These are phyloP conservation scores for Aphelinus atriplicis DNA, from an alignment of 1,140 invertebrate genomes.

Conservation along the genomic window DNA sequence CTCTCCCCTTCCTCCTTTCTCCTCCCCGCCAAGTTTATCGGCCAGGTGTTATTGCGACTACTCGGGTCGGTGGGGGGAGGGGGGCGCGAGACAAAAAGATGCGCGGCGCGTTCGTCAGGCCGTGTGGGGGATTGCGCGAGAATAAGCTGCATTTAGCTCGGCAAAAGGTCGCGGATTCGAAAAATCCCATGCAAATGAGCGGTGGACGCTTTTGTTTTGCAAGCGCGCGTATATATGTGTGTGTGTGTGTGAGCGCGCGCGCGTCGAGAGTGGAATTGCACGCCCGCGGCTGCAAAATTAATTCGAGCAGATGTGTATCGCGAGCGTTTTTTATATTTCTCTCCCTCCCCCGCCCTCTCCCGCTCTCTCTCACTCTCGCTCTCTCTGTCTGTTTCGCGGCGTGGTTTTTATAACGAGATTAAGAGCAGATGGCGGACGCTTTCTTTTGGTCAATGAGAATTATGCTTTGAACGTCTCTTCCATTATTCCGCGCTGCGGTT, in stretches of 20 bases:
- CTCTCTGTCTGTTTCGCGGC: neutral
- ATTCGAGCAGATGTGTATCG: slow-evolving; percentile 32
- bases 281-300: slow-evolving; percentile 16
- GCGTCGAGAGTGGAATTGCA: slow-evolving; percentile 7
- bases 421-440: slow-evolving; percentile 27
- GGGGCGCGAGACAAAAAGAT: slow-evolving; percentile 33
- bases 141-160: slow-evolving; percentile 15
- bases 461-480: slow-evolving; percentile 17
- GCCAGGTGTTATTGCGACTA: slow-evolving; percentile 34
- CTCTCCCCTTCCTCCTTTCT: neutral
- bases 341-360: neutral
- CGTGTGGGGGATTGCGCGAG: neutral
- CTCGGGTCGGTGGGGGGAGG: neutral
- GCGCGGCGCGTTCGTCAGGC: slow-evolving; percentile 48
- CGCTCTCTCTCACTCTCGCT: neutral
- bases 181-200: slow-evolving; percentile 33
- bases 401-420: slow-evolving; percentile 37
- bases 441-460: slow-evolving; percentile 36
- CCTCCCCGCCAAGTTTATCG: slow-evolving; percentile 11
- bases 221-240: too few species aligned
- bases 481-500: slow-evolving; percentile 24
- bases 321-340: slow-evolving; percentile 1
- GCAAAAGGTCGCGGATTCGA: slow-evolving; percentile 24
- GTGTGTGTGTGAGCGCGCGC: neutral
- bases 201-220: too few species aligned